Evolutionary conservation across 1,140 invertebrate genomes (phyloP), one percentile per base, ranked within the genome.

Genomic region (Teleopsis dalmanni): DNA sequence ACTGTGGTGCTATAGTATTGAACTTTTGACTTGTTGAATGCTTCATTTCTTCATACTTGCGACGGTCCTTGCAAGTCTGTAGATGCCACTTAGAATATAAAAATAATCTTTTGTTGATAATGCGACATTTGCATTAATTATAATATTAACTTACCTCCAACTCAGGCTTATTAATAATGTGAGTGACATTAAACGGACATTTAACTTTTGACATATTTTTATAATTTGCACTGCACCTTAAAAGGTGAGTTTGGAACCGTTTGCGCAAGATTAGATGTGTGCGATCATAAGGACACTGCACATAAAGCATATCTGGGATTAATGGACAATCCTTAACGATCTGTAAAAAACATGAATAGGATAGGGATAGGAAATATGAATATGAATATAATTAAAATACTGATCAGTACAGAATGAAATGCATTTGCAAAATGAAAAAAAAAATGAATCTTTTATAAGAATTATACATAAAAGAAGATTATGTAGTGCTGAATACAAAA

Each of bases 141-240:
- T 18, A 33, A 23, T 25, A 34, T n/a, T 34, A 44, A 33, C 40
- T 25, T 51, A 51, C 49, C 22, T 46, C 37, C 22, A 51, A 38
- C 13, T 51, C 49, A 3, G 36, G 43, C 18, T 47, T 9, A 21
- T 40, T 25, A 2, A 51, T 5, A 5, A 51, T 16, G 35, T 51
- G 49, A 1, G 49, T 46, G 4, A 41, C 36, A 22, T 51, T 51
- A 19, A 51, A 51, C 18, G 49, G 49, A 26, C 49, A 51, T 1
- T 27, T 51, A 16, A 34, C 36, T 26, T 34, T 46, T 3, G 18
- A 11, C 10, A 34, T 27, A 34, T 41, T 27, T 11, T 14, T 3
- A 34, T 41, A 29, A 23, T 47, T 51, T 2, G 29, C 29, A 2
- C 43, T 13, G 18, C 49, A 51, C 2, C 31, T 19, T 5, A 6